Evolutionary conservation across 35 echinoderm and acorn worm genomes (phyloP), one percentile per base, ranked within the genome.

Genomic region (Heliocidaris erythrogramma): DNA sequence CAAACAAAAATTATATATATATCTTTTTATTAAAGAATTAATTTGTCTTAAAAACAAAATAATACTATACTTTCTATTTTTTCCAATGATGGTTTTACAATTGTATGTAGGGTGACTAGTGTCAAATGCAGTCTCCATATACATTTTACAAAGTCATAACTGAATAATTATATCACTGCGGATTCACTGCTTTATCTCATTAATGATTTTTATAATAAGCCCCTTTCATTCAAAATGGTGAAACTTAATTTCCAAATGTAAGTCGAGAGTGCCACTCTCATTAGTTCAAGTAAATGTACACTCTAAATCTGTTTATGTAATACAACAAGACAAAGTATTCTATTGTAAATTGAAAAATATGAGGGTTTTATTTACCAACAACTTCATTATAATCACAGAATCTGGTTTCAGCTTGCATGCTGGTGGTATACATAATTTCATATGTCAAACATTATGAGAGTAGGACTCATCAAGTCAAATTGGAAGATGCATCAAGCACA

Each of bases 391-490:
- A 42, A 42, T 78, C 21, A 78, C 17, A 78, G 18, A 78, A 78
- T 78, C 65, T 78, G 61, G 35, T 5, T 16, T 71, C 18, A n/a
- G n/a, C 21, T 78, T 78, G 27, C 18, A 78, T 18, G 27, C 65
- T 78, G 61, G 65, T n/a, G 27, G 21, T n/a, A 24, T 78, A n/a
- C 65, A 78, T 78, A 78, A 21, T 78, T 69, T 56, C 27, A 78
- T 27, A 78, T 27, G 65, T 27, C 65, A 78, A 78, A 78, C 65
- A 78, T 78, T 78, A 78, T 78, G 18, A 27, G 65, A 7, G 8
- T 21, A 78, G 65, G 65, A 78, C n/a, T 78, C 65, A 78, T 78
- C 65, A 78, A 78, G 65, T 78, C 27, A 78, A 78, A 78, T 78
- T 21, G 65, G 65, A 78, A 78, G 65, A 78, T 78, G 65, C 65